phyloP scores from a whole-genome alignment of 2,113 vertebrate species.

The Prinia subflava region DNA sequence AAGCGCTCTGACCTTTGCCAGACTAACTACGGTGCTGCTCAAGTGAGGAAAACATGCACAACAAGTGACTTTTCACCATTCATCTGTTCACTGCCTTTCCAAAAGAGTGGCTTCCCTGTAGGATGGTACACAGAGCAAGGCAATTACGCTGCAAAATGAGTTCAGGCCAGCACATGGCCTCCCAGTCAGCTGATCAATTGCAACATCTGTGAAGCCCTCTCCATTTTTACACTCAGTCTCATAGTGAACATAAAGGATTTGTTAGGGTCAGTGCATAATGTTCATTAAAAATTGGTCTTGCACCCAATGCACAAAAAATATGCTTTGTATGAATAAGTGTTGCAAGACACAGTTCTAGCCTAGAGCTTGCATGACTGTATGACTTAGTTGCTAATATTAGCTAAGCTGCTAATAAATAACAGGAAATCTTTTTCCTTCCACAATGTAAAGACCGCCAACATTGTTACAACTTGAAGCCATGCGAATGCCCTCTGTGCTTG shows the following conservation, averaged over 20 bases:
- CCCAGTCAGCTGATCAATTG: neutral
- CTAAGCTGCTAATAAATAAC: neutral
- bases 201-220: neutral
- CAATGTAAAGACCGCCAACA: neutral
- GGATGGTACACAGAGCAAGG: neutral
- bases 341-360: neutral
- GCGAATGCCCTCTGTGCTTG: neutral
- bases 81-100: neutral
- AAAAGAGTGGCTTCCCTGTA: neutral
- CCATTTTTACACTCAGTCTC: neutral
- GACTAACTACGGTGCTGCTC: neutral
- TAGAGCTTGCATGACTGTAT: neutral
- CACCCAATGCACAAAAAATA: neutral
- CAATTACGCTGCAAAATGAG: fast-evolving
- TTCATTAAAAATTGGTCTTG: neutral
- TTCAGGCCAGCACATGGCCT: neutral
- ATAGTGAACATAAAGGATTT: neutral
- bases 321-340: neutral
- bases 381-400: neutral
- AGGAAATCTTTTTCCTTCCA: neutral
- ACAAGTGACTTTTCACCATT: neutral
- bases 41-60: neutral
- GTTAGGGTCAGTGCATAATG: neutral
- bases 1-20: neutral
- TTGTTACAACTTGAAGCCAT: neutral